These are phyloP conservation scores for Ctenopoma multispine DNA, from an alignment of 2,797 vertebrate species.

Conservation along the genomic window DNA sequence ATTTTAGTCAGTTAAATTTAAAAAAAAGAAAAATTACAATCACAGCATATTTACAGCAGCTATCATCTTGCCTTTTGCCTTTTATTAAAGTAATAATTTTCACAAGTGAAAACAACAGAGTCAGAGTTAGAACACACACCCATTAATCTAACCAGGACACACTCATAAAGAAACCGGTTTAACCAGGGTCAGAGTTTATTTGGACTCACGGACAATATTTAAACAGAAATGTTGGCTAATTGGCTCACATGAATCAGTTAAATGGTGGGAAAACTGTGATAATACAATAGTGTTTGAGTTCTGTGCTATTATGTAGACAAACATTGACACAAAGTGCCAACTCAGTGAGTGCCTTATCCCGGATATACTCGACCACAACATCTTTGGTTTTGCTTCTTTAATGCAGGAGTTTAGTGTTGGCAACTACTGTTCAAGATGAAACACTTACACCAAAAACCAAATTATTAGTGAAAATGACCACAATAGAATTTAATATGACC, in stretches of 20 bases:
- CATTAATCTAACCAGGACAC: constrained; percentile 41
- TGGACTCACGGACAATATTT: constrained; percentile 41
- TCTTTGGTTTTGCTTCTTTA: constrained; percentile 48
- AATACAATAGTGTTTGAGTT: constrained; percentile 32
- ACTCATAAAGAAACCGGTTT: constrained; percentile 29
- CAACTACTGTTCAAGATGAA: constrained; percentile 42
- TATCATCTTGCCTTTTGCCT: constrained; percentile 32
- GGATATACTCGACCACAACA: constrained; percentile 35
- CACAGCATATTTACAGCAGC: neutral
- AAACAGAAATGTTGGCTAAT: constrained; percentile 53
- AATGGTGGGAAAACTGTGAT: constrained; percentile 62
- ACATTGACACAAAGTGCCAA: constrained; percentile 47
- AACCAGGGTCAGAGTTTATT: constrained; percentile 52
- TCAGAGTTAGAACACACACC: constrained; percentile 20
- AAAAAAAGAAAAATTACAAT: constrained; percentile 11
- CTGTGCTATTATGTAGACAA: constrained; percentile 49
- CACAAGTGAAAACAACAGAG: constrained; percentile 13
- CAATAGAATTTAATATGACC: constrained; percentile 40
- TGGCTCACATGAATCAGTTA: constrained; percentile 41
- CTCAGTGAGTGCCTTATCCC: constrained; percentile 40
- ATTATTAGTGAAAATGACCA: constrained; percentile 36
- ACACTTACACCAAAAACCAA: constrained; percentile 31
- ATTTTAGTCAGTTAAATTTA: constrained; percentile 43
- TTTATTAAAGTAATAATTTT: constrained; percentile 54
- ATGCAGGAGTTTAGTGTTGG: constrained; percentile 42